A percentile compares a stretch with the other conserved stretches of the same genome.
Evolutionary conservation across 2,888 invertebrate genomes (phyloP).

Genomic region (Lasioglossum morio): DNA sequence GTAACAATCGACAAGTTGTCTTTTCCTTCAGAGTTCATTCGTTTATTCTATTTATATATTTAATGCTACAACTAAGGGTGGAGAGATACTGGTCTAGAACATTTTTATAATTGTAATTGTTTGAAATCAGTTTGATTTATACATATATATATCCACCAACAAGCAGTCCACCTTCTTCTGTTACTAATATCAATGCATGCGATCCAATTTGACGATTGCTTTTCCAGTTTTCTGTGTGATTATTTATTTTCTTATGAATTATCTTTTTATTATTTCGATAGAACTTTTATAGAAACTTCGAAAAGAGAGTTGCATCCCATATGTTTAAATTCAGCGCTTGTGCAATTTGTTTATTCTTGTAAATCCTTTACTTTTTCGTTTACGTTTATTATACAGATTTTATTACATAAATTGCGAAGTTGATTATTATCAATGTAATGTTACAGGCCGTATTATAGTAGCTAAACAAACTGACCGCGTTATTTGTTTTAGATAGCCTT

Average conservation of each 20-base stretch:
- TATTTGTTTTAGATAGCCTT: not conserved
- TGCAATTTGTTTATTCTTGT: slow-evolving; percentile 35
- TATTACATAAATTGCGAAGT: slow-evolving; percentile 20
- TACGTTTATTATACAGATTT: slow-evolving; percentile 19
- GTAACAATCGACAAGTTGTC: slow-evolving; percentile 16
- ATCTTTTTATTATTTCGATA: slow-evolving; percentile 22
- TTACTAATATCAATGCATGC: slow-evolving; percentile 68
- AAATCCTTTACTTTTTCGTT: not conserved
- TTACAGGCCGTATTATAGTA: slow-evolving; percentile 5
- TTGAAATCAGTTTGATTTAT: slow-evolving; percentile 21
- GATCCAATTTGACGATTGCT: slow-evolving; percentile 48
- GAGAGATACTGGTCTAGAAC: slow-evolving; percentile 69
- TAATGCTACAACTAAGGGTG: slow-evolving; percentile 69
- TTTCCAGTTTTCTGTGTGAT: slow-evolving; percentile 45
- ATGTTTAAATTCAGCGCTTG: slow-evolving; percentile 39
- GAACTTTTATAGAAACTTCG: slow-evolving; percentile 45
- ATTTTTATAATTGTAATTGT: slow-evolving; percentile 31
- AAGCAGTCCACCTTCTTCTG: slow-evolving; percentile 70
- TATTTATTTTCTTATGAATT: slow-evolving; percentile 33
- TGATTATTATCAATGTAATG: not conserved
- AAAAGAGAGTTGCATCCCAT: slow-evolving; percentile 62
- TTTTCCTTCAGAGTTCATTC: slow-evolving; percentile 31
- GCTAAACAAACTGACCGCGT: slow-evolving; percentile 21
- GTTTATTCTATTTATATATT: slow-evolving; percentile 55
- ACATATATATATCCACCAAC: slow-evolving; percentile 56